Evolutionary conservation across 2,888 invertebrate genomes (phyloP).

Genomic region (Pantelozetes paolii): DNA sequence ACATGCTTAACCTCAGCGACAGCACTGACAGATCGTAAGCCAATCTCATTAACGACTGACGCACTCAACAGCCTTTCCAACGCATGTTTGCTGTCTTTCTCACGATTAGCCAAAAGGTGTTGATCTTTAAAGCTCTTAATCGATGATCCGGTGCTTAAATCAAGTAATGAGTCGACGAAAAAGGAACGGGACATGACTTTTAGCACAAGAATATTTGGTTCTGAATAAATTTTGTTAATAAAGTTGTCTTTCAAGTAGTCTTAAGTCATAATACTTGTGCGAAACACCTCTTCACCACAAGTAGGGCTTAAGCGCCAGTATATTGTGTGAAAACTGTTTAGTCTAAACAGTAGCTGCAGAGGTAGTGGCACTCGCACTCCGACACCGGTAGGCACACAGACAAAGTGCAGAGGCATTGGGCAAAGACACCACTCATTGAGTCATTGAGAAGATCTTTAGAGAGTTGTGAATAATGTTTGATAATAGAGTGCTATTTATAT

Average conservation of each 20-base stretch:
- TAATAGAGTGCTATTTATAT: slow-evolving; percentile 21
- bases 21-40: not conserved
- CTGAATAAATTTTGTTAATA: not conserved
- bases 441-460: slow-evolving; percentile 1
- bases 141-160: not conserved
- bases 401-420: not conserved
- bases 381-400: not conserved
- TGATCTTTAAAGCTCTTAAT: not conserved
- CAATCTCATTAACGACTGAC: not conserved
- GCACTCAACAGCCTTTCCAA: not conserved
- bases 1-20: not conserved
- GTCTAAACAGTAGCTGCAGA: not conserved
- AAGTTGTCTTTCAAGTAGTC: not conserved
- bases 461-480: not conserved
- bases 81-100: not conserved
- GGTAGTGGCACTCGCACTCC: not conserved
- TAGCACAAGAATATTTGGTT: not conserved
- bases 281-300: not conserved
- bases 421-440: not conserved
- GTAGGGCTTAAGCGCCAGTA: not conserved
- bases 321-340: not conserved
- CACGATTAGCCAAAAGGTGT: not conserved
- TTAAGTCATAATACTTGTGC: not conserved
- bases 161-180: slow-evolving; percentile 21
- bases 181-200: slow-evolving; percentile 15